A percentile compares a stretch with the other conserved stretches of the same genome.
These are phyloP conservation scores for Eleginops maclovinus DNA, from an alignment of 2,113 vertebrate genomes.

Conservation along the genomic window DNA sequence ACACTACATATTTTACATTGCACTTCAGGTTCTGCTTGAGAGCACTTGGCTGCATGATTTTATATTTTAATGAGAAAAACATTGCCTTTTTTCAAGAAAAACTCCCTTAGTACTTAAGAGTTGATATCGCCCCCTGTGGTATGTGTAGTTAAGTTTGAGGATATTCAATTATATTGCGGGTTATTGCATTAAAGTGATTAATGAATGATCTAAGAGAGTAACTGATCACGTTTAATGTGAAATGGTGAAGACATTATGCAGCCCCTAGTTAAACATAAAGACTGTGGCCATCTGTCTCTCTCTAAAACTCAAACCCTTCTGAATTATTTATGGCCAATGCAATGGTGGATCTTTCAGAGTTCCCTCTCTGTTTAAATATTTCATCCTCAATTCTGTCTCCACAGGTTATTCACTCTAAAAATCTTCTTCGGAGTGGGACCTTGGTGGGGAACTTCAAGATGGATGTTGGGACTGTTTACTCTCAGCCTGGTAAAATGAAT, in stretches of 20 bases:
- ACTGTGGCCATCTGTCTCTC: neutral
- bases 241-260: neutral
- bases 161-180: neutral
- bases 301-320: neutral
- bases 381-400: slow-evolving; percentile 16
- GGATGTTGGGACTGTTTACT: slow-evolving; percentile 95
- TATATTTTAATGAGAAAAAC: neutral
- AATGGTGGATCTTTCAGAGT: neutral
- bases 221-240: neutral
- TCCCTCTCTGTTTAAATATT: slow-evolving; percentile 17
- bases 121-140: neutral
- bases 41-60: no score
- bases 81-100: no score
- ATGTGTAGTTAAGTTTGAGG: neutral
- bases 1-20: neutral
- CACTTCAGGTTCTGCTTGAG: neutral
- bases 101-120: no score
- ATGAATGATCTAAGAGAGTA: neutral
- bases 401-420: slow-evolving; percentile 98
- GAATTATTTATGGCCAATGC: neutral
- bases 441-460: slow-evolving; percentile 96
- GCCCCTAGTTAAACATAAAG: slow-evolving; percentile 1
- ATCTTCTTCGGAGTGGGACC: slow-evolving; percentile 95
- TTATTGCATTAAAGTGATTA: neutral
- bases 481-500: slow-evolving; percentile 88